Evolutionary conservation across 2,888 invertebrate genomes (phyloP).

Genomic region (Diadegma fenestrale): DNA sequence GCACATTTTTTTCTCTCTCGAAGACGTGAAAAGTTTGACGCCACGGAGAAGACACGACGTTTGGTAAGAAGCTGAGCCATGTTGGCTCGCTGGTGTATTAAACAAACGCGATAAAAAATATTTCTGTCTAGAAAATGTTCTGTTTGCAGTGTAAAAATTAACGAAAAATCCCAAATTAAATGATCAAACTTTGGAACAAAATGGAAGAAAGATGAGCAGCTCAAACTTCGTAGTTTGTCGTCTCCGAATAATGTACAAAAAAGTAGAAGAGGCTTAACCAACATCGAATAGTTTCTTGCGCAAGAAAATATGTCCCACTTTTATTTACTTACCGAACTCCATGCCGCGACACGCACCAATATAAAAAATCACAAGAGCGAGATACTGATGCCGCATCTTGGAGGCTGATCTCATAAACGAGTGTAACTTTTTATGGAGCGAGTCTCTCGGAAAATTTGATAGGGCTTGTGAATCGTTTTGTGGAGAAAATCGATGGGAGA

Average conservation of each 20-base stretch:
- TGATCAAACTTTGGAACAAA: not conserved
- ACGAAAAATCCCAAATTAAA: not conserved
- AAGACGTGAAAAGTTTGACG: not conserved
- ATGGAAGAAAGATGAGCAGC: not conserved
- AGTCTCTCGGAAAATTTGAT: not conserved
- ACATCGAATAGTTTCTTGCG: slow-evolving; percentile 5
- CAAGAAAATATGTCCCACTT: not conserved
- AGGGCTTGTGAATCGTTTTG: not conserved
- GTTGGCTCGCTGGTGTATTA: not conserved
- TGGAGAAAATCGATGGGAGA: not conserved
- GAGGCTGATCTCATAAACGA: slow-evolving; percentile 5
- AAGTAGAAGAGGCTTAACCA: not conserved
- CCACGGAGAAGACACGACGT: not conserved
- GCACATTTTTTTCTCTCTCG: not conserved
- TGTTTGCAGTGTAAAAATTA: not conserved
- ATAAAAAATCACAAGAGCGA: slow-evolving; percentile 57
- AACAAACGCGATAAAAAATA: not conserved
- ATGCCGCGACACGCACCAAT: slow-evolving; percentile 60
- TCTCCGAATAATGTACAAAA: not conserved
- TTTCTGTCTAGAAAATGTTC: not conserved
- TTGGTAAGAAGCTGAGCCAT: not conserved
- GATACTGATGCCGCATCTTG: slow-evolving; percentile 55
- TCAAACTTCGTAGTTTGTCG: not conserved
- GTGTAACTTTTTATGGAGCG: slow-evolving; percentile 7
- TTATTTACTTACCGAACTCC: slow-evolving; percentile 79